Evolutionary conservation across 2,113 vertebrate species (phyloP).

Genomic region (Alces alces): DNA sequence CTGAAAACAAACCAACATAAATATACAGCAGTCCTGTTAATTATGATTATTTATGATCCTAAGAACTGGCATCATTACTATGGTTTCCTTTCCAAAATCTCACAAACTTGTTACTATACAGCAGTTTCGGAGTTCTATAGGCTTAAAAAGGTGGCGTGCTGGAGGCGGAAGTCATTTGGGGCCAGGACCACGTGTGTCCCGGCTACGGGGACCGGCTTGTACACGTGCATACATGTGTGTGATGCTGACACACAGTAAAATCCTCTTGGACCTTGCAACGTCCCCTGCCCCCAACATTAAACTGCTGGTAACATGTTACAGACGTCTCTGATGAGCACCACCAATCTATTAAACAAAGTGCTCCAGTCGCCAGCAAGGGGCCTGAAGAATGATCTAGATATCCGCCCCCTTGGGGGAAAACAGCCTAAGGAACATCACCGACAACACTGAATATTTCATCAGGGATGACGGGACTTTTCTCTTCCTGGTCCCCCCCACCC

Average conservation of each 20-base stretch:
- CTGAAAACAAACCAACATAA: constrained; percentile 83
- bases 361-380: not conserved
- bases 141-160: constrained; percentile 17
- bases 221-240: fast-evolving
- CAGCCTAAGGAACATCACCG: constrained; percentile 44
- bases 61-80: constrained; percentile 76
- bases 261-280: not conserved
- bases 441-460: constrained; percentile 80
- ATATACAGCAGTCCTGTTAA: constrained; percentile 79
- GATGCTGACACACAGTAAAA: not conserved
- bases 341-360: constrained; percentile 8
- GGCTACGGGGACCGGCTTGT: not conserved
- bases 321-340: not conserved
- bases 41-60: constrained; percentile 81
- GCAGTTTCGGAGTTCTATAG: constrained; percentile 53
- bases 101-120: constrained; percentile 23
- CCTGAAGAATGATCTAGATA: constrained; percentile 10
- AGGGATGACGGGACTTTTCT: constrained; percentile 79
- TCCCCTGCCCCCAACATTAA: not conserved
- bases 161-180: not conserved
- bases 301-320: not conserved
- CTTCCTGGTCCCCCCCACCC: not conserved
- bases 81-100: constrained; percentile 76
- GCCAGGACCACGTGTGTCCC: fast-evolving
- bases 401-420: not conserved